Evolutionary conservation across 2,888 invertebrate species (phyloP), one percentile per base, ranked within the genome.

Genomic region (Flexamia atlantica): DNA sequence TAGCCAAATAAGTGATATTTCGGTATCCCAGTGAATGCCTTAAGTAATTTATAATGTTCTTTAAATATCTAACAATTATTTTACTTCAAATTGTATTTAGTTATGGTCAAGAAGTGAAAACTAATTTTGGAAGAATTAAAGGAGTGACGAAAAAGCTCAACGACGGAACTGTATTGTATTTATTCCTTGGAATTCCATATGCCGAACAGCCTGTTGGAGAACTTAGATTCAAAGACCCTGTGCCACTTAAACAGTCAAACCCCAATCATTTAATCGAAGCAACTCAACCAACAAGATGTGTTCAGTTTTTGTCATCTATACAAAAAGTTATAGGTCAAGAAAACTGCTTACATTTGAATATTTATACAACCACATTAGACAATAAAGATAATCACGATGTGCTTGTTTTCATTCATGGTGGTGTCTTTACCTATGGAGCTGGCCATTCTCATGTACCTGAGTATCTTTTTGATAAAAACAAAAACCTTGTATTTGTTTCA

Each of bases 361-460:
- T 83, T 74, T 83, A 74, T 28, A 74, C 82, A 0, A 72, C 82
- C 9, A 74, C 57, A 17, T 36, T 83, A 17, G 25, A n/a, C 1
- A 36, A 40, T n/a, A 14, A 0, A 20, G 28, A 25, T 10, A 23
- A 20, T 25, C 85, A 90, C 25, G 90, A 90, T 46, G 92, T 92
- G 0, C 87, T 92, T 42, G 89, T 91, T 4, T 90, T 90, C 85
- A 90, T 92, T 76, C 92, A 92, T 85, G 91, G 91, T 14, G 91
- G 92, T 17, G 90, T 89, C n/a, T 91, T 91, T 89, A 95, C 95
- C 93, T 94, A 93, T 87, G 94, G 95, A 0, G 90, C 91, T 1
- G 92, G 92, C 0, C 89, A 90, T 9, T 81, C 89, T 0, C 93
- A 93, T 88, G 93, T 92, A 0, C 92, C 94, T 0, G 89, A 91